phyloP scores from a whole-genome alignment of 2,888 invertebrate genomes.

The Encarsia formosa region DNA sequence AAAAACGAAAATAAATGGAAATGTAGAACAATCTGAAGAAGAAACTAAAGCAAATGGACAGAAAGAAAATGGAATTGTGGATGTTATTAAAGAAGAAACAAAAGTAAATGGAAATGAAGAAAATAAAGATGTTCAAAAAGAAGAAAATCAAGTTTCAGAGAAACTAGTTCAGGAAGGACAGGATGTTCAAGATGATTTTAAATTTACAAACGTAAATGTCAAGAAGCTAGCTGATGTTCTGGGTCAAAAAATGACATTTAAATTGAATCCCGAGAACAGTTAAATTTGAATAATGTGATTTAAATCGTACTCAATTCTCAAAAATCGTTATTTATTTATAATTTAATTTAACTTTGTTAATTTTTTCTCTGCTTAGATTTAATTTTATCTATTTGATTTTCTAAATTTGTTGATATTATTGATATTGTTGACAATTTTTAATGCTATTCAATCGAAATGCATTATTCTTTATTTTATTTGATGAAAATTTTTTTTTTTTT shows the following conservation, averaged over 20 bases:
- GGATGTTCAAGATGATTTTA: background rate
- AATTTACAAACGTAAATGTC: constrained; percentile 38
- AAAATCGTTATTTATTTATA: background rate
- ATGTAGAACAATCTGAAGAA: too few relatives aligned
- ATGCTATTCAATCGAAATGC: too few relatives aligned
- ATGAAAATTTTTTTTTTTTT: too few relatives aligned
- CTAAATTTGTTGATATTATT: too few relatives aligned
- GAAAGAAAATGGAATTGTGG: background rate
- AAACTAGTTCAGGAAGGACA: background rate
- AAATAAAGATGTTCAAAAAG: background rate
- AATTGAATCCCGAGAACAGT: constrained; percentile 28
- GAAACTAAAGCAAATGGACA: background rate
- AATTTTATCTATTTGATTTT: too few relatives aligned
- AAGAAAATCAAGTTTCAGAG: background rate
- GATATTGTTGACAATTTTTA: too few relatives aligned
- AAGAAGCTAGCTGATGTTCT: constrained; percentile 45
- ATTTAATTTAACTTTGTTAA: background rate
- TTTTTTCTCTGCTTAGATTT: too few relatives aligned
- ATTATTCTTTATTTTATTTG: too few relatives aligned
- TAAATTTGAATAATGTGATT: background rate
- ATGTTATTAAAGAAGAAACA: too few relatives aligned
- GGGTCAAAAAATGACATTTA: constrained; percentile 46
- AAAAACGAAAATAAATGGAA: too few relatives aligned
- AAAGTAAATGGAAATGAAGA: too few relatives aligned
- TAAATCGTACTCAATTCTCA: background rate